Evolutionary conservation across 2,888 invertebrate genomes (phyloP).

Genomic region (Campoletis raptor): DNA sequence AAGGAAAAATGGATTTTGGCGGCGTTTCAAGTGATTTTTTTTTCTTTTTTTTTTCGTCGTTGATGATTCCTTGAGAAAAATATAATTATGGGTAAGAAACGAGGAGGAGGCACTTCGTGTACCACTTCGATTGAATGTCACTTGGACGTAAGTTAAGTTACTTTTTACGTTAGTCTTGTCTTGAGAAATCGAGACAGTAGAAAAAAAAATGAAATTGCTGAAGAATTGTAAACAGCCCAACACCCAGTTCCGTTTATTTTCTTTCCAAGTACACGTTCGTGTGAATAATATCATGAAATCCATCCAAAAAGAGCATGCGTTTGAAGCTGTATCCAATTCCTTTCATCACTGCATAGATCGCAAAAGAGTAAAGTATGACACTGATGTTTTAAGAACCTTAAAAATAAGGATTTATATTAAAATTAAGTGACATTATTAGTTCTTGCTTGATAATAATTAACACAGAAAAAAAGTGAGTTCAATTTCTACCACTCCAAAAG

Average conservation of each 20-base stretch:
- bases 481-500: conserved; percentile 40
- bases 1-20: no score
- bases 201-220: not conserved
- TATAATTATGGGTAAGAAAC: no score
- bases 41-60: no score
- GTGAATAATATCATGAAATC: not conserved
- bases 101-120: no score
- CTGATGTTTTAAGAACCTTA: conserved; percentile 54
- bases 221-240: not conserved
- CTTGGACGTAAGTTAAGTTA: no score
- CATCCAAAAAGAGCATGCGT: not conserved
- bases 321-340: not conserved
- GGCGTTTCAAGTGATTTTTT: no score
- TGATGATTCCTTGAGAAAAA: no score
- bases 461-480: not conserved
- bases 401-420: not conserved
- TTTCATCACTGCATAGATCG: conserved; percentile 36
- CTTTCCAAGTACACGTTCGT: not conserved
- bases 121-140: no score
- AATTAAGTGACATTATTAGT: not conserved
- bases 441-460: not conserved
- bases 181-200: no score
- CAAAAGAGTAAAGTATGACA: conserved; percentile 53
- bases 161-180: no score
- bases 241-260: not conserved